A percentile compares a stretch with the other conserved stretches of the same genome.
These are phyloP conservation scores for Colletes collaris DNA, from an alignment of 2,888 invertebrate species.

Conservation along the genomic window DNA sequence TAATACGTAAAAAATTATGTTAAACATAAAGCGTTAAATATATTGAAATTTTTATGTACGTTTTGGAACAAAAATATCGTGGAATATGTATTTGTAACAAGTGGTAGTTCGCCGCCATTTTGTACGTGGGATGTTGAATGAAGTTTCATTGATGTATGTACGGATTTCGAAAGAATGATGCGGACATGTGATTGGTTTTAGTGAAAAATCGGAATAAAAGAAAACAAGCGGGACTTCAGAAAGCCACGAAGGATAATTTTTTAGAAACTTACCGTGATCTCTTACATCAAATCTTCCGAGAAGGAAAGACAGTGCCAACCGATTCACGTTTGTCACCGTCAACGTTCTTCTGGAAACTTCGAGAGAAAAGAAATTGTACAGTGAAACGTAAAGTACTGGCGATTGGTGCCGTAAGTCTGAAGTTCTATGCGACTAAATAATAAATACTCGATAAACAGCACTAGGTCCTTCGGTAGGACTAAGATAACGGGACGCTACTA, in stretches of 20 bases:
- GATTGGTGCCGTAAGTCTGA: constrained; percentile 46
- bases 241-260: constrained; percentile 41
- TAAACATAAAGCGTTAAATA: not conserved
- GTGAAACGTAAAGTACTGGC: constrained; percentile 44
- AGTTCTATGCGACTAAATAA: constrained; percentile 34
- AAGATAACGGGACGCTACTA: constrained; percentile 56
- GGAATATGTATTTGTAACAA: constrained; percentile 42
- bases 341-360: constrained; percentile 45
- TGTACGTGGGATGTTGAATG: constrained; percentile 54
- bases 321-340: constrained; percentile 49
- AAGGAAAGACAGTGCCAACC: constrained; percentile 50
- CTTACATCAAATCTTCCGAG: constrained; percentile 41
- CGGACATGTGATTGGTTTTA: constrained; percentile 57
- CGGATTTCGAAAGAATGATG: constrained; percentile 52
- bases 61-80: not conserved
- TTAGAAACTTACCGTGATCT: constrained; percentile 50
- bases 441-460: constrained; percentile 35
- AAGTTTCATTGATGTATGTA: constrained; percentile 61
- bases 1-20: constrained; percentile 2
- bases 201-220: constrained; percentile 40
- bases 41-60: not conserved
- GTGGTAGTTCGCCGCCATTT: constrained; percentile 58
- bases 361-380: constrained; percentile 27
- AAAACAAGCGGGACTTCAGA: constrained; percentile 28
- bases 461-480: constrained; percentile 33